These are phyloP conservation scores for Trematomus bernacchii DNA, from an alignment of 2,797 vertebrate species.

Conservation along the genomic window DNA sequence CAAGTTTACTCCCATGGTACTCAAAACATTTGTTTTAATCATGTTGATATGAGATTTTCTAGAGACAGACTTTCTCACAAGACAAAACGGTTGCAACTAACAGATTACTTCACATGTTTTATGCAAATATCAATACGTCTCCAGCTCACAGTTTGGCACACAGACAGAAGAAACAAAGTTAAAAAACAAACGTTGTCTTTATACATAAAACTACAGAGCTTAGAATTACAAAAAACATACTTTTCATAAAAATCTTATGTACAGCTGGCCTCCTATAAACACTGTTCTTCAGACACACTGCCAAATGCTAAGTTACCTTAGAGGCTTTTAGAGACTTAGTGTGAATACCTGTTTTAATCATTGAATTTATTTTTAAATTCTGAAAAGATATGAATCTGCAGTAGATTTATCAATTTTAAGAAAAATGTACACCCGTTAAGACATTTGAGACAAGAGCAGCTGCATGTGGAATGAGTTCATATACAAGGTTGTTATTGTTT, in stretches of 20 bases:
- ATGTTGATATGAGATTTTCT: background rate
- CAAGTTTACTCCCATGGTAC: background rate
- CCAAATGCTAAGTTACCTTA: background rate
- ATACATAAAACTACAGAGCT: constrained; percentile 6
- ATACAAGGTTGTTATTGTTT: background rate
- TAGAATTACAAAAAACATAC: constrained; percentile 25
- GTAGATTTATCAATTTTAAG: background rate
- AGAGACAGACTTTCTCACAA: background rate
- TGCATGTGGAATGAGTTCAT: background rate
- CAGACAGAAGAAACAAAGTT: constrained; percentile 28
- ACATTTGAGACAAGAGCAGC: background rate
- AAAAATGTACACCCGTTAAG: background rate
- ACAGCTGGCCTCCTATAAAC: constrained; percentile 54
- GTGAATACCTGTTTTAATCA: background rate
- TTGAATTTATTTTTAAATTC: too few species aligned
- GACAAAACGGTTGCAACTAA: background rate
- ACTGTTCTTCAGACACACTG: constrained; percentile 8
- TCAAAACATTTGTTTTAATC: background rate
- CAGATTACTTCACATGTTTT: constrained; percentile 17
- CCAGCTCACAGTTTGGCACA: constrained; percentile 53
- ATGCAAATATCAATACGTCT: constrained; percentile 38
- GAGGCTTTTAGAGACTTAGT: background rate
- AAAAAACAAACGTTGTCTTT: constrained; percentile 27
- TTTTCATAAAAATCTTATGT: constrained; percentile 79
- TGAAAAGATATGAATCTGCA: background rate